These are phyloP conservation scores for Hoplodrina blanda DNA, from an alignment of 2,888 invertebrate species.

Conservation along the genomic window DNA sequence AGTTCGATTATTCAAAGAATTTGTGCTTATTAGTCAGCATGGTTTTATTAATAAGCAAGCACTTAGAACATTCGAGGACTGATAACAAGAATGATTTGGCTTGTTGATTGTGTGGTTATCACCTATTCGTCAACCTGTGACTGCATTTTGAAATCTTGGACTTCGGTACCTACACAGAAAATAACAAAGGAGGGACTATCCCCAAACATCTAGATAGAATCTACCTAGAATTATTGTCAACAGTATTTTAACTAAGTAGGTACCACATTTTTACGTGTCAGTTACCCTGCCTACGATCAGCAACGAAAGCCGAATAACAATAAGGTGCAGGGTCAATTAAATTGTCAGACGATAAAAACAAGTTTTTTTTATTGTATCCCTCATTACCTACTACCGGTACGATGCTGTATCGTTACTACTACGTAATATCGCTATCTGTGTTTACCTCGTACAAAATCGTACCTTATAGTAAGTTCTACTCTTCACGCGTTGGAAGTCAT, in stretches of 20 bases:
- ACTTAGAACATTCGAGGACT: not conserved
- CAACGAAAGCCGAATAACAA: not conserved
- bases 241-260: no score
- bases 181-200: not conserved
- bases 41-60: constrained; percentile 7
- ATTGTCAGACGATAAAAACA: no score
- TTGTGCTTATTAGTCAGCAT: not conserved
- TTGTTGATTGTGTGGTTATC: not conserved
- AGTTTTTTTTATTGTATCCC: no score
- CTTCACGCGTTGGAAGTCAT: constrained; percentile 21
- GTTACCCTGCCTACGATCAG: no score
- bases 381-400: no score
- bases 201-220: not conserved
- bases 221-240: not conserved
- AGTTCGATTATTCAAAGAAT: constrained; percentile 7
- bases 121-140: not conserved
- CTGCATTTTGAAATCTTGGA: not conserved
- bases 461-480: not conserved
- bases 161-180: not conserved
- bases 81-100: constrained; percentile 6
- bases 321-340: no score
- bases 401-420: no score
- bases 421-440: no score
- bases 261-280: not conserved
- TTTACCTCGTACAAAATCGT: no score